Evolutionary conservation across 2,797 vertebrate genomes (phyloP).

Genomic region (Dendrocincla tyrannina): DNA sequence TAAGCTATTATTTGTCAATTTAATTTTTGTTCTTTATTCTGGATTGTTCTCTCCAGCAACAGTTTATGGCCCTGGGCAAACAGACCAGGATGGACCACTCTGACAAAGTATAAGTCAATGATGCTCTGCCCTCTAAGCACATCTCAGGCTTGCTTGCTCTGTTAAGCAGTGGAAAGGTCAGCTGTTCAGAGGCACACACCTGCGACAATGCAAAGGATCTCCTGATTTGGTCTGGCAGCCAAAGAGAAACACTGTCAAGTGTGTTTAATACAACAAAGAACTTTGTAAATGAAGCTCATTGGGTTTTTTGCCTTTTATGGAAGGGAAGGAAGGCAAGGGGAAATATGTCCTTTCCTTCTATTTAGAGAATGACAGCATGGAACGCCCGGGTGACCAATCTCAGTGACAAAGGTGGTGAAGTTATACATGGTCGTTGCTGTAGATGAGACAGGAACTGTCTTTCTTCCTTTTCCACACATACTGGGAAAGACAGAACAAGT

Average conservation of each 20-base stretch:
- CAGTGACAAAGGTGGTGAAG: neutral
- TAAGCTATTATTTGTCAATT: neutral
- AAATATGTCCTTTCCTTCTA: neutral
- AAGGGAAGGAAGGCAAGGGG: neutral
- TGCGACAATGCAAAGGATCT: neutral
- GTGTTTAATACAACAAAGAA: neutral
- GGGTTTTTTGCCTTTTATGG: neutral
- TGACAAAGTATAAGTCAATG: neutral
- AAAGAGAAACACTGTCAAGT: neutral
- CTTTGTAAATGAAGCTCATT: neutral
- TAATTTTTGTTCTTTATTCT: neutral
- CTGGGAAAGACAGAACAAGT: neutral
- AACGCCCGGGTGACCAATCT: rapidly evolving
- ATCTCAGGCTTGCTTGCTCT: neutral
- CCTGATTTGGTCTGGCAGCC: neutral
- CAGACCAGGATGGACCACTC: neutral
- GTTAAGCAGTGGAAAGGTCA: neutral
- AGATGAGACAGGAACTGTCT: neutral
- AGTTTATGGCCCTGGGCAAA: neutral
- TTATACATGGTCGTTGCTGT: neutral
- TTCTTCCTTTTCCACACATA: neutral
- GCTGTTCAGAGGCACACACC: neutral
- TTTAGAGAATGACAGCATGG: neutral
- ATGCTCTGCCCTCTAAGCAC: neutral
- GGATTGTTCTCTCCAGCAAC: neutral